phyloP scores from a whole-genome alignment of 2,888 invertebrate species.

The Oasisia sp. region DNA sequence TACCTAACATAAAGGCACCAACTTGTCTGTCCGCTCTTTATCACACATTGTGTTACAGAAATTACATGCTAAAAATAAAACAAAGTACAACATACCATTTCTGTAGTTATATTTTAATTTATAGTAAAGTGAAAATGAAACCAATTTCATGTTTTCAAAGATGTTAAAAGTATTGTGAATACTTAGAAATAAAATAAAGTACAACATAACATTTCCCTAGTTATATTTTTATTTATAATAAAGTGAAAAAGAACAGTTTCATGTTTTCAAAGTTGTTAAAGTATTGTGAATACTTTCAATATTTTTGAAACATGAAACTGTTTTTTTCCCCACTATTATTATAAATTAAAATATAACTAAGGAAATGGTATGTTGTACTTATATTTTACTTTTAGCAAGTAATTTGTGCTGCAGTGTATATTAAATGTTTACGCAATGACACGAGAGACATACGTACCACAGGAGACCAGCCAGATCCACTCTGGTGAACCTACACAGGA shows the following conservation, averaged over 20 bases:
- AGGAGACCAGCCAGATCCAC: constrained; percentile 96
- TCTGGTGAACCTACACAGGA: constrained; percentile 78
- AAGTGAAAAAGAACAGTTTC: too few relatives aligned
- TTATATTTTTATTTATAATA: too few relatives aligned
- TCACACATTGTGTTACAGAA: too few relatives aligned
- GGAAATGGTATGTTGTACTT: neutral
- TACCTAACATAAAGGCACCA: neutral
- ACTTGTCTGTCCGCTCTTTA: neutral
- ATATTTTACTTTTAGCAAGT: neutral
- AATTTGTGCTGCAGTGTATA: neutral
- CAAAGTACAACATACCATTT: neutral
- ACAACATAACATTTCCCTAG: too few relatives aligned
- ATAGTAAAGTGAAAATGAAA: too few relatives aligned
- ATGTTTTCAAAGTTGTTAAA: too few relatives aligned
- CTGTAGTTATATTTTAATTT: neutral
- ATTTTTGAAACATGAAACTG: too few relatives aligned
- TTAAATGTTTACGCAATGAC: neutral
- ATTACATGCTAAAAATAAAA: neutral
- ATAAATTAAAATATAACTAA: neutral
- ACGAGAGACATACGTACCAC: constrained; percentile 74
- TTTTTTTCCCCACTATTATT: too few relatives aligned
- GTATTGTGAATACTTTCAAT: too few relatives aligned
- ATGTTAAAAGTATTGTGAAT: too few relatives aligned
- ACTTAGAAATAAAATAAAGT: too few relatives aligned
- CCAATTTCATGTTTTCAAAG: too few relatives aligned